Percentiles rank a stretch among this genome's conserved stretches.
Evolutionary conservation across 2,113 vertebrate genomes (phyloP).

Genomic region (Rhineura floridana): DNA sequence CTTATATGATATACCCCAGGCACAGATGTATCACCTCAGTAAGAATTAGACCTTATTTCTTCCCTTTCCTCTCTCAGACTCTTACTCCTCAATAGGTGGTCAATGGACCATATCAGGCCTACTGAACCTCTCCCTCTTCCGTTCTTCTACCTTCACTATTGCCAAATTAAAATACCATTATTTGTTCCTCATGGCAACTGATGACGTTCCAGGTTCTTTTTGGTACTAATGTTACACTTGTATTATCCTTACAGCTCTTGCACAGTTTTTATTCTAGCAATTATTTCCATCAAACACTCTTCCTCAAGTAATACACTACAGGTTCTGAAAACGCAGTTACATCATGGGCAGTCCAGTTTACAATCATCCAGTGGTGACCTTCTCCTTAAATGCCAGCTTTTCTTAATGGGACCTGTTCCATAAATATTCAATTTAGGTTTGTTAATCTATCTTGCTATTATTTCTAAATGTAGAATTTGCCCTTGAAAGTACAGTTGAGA

Average conservation of each 20-base stretch:
- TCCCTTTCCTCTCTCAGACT: too few species aligned
- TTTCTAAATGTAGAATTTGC: neutral
- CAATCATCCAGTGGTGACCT: constrained; percentile 39
- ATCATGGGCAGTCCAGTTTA: constrained; percentile 31
- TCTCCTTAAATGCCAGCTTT: constrained; percentile 55
- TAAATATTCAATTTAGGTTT: constrained; percentile 37
- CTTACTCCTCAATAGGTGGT: neutral
- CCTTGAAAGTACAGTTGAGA: constrained; percentile 15
- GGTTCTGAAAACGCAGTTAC: constrained; percentile 31
- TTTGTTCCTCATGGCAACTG: neutral
- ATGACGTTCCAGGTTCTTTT: neutral
- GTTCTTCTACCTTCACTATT: neutral
- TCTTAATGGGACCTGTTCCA: constrained; percentile 53
- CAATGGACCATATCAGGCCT: neutral
- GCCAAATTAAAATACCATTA: neutral
- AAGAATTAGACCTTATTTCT: neutral
- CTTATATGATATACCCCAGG: neutral
- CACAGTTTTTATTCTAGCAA: neutral
- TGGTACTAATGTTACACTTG: too few species aligned
- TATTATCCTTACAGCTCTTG: neutral
- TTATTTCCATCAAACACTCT: neutral
- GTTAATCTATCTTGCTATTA: constrained; percentile 35
- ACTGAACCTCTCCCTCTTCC: neutral
- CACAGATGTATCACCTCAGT: neutral
- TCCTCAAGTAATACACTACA: neutral